Base-by-base conservation (phyloP, 2,888 invertebrate species). In the Napeogenes inachia region DNA sequence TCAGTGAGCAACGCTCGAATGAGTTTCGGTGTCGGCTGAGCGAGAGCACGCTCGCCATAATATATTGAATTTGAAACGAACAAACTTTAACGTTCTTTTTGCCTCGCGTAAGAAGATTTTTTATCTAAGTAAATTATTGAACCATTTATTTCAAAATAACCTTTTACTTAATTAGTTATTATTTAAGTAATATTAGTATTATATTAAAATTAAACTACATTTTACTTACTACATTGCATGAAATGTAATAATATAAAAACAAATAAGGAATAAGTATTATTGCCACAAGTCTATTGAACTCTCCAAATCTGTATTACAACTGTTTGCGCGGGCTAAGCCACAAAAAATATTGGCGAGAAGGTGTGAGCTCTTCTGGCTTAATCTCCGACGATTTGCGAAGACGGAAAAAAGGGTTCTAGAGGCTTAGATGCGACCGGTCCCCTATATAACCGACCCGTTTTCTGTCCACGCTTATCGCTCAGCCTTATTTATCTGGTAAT, bases 51-150 rank as follows among this genome's bases (percentile, higher is more conserved):
- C 89, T 82, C 88, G 82, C 87, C 84, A 82, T 89, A 90, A 89
- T 89, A 90, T 89, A 90, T 90, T 90, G 89, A 89, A 90, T 90
- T 88, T 88, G 87, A 89, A 90, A 87, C 87, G 89, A 87, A 89
- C 87, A 89, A 90, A 89, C 85, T 90, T 89, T 87, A 78, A 80
- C 87, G 83, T 86, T 84, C 82, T 79, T 79, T 75, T 75, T 76
- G 79, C 81, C 73, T 73, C 80, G 81, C 84, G 84, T 87, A 86
- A 87, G 87, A 87, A 86, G 86, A 88, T 89, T 87, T 85, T 79
- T 42, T 42, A 10, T 42, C 83, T 76, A 76, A 79, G 80, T 87
- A 85, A 88, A 84, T 85, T 87, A 85, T 84, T 84, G 82, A 85
- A 85, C 81, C 83, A 82, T 84, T 85, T 83, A 85, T 81, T 78